A percentile compares a stretch with the other conserved stretches of the same genome.
These are phyloP conservation scores for Herminia tarsipennalis DNA, from an alignment of 2,888 invertebrate genomes.

Conservation along the genomic window DNA sequence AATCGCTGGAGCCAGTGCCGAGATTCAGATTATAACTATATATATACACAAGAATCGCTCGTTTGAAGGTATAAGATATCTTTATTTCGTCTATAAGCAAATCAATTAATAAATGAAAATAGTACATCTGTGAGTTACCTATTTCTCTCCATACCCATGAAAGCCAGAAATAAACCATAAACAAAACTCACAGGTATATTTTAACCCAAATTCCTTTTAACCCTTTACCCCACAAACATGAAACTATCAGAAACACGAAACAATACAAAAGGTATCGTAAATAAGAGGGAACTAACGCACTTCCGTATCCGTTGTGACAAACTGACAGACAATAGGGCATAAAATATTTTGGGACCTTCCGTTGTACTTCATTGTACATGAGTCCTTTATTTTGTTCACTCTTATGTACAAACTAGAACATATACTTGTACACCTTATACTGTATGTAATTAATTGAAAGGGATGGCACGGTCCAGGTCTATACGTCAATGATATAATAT, in stretches of 20 bases:
- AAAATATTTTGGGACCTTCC: conserved; percentile 47
- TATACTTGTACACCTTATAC: no score
- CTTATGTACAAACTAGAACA: not conserved
- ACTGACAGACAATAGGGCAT: conserved; percentile 38
- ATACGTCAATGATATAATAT: no score
- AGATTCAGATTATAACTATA: no score
- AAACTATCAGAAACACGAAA: conserved; percentile 10
- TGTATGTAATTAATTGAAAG: no score
- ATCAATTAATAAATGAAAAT: no score
- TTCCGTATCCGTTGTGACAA: conserved; percentile 50
- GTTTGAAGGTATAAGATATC: no score
- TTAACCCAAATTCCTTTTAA: conserved; percentile 2
- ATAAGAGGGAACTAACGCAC: conserved; percentile 57
- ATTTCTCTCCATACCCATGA: not conserved
- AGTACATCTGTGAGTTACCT: not conserved
- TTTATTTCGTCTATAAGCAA: no score
- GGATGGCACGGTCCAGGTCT: no score
- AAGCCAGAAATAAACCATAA: not conserved
- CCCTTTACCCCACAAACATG: conserved; percentile 5
- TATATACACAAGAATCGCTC: no score
- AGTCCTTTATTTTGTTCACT: conserved; percentile 2
- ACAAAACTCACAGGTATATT: conserved; percentile 9
- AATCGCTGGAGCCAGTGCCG: no score
- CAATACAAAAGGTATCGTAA: conserved; percentile 43
- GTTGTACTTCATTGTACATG: conserved; percentile 42